Evolutionary conservation across 2,113 vertebrate species (phyloP), one percentile per base, ranked within the genome.

Genomic region (Gallinago jamesoni): DNA sequence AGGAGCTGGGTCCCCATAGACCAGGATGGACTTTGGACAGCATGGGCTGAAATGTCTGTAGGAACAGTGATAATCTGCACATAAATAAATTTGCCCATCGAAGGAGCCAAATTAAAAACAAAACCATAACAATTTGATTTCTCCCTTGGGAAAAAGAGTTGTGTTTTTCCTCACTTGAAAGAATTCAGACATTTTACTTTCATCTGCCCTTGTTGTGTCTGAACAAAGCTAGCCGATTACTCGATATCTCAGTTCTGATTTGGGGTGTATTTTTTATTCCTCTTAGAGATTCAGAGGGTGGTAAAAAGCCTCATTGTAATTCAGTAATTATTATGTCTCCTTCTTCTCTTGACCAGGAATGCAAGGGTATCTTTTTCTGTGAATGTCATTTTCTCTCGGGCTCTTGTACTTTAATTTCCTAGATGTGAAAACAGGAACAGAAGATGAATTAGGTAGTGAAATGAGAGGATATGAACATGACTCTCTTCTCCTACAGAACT

Each of bases 351-450:
- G 96, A 97, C 96, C 82, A 93, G 93, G 87, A 96, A 91, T 75
- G 16, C 93, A 98, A 98, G 95, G 96, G 82, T 96, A 95, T 87
- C 88, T 75, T 94, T 97, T 97, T 91, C 94, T 66, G 39, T 88
- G 93, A 97, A 97, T 97, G 96, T 96, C 78, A 85, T 96, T 98
- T 97, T 96, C 90, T 93, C 59, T 84, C 55, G 68, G 59, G 66
- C 85, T 91, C 96, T 90, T 94, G 77, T 94, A 94, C 91, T 88
- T 96, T 96, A 96, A 97, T 97, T 98, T 97, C 87, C 90, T 97
- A 96, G 94, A 92, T 69, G 90, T 92, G 89, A 97, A 97, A 96
- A 97, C 90, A 79, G 88, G 73, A 96, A 87, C 45, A 79, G 77
- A 97, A 83, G 87, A 97, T 89, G 90, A 96, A 95, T 94, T 91